Conservation (phyloP, 2,797 vertebrate genomes). For the Mormyrus proboscirostris region DNA sequence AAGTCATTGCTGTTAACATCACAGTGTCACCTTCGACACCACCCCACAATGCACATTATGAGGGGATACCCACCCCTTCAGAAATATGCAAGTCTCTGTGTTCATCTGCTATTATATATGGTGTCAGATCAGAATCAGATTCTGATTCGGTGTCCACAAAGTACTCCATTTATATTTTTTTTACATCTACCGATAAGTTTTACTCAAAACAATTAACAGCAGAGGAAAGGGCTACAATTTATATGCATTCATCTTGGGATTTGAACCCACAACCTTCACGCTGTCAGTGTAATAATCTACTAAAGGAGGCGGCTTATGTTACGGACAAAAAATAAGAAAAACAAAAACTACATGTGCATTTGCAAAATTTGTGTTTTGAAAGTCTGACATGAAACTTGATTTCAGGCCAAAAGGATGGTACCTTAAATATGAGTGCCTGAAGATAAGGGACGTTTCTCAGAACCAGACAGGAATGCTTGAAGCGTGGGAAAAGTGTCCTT, state of each 20-base stretch:
- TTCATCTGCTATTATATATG: background rate
- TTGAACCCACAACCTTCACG: background rate
- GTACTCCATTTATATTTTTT: background rate
- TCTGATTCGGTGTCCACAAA: background rate
- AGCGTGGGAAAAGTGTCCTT: background rate
- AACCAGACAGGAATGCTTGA: background rate
- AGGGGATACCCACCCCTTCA: background rate
- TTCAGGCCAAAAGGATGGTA: background rate
- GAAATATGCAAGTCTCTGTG: background rate
- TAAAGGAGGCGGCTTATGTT: background rate
- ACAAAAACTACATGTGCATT: background rate
- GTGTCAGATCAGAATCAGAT: background rate
- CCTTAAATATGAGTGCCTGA: background rate
- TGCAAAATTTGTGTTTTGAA: background rate
- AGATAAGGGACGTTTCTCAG: constrained; percentile 1
- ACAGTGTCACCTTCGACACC: background rate
- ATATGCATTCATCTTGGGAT: background rate
- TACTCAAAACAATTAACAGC: background rate
- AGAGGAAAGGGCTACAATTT: background rate
- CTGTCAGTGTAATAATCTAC: background rate
- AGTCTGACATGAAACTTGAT: background rate
- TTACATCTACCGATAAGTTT: background rate
- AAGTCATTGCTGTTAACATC: background rate
- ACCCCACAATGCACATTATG: background rate
- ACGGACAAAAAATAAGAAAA: background rate